These are phyloP conservation scores for Eutolmus rufibarbis DNA, from an alignment of 2,888 invertebrate species.

Conservation along the genomic window DNA sequence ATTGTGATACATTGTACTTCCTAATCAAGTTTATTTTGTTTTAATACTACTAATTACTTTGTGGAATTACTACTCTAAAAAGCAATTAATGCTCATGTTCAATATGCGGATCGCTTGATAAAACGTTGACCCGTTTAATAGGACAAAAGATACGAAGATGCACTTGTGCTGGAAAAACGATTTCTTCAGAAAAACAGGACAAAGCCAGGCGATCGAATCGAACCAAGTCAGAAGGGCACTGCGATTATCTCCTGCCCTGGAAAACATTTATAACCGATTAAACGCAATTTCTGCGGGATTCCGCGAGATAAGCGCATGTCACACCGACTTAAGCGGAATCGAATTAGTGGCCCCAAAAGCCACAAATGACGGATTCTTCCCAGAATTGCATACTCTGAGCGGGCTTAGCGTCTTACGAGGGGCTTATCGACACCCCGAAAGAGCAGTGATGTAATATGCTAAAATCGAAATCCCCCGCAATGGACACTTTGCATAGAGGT, in stretches of 20 bases:
- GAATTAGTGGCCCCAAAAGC: background rate
- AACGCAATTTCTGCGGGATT: background rate
- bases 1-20: no score
- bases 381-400: background rate
- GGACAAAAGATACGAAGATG: background rate
- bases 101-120: background rate
- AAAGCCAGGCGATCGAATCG: background rate
- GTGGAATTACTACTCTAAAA: background rate
- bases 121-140: background rate
- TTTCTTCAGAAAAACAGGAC: background rate
- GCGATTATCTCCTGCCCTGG: background rate
- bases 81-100: background rate
- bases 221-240: background rate
- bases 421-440: background rate
- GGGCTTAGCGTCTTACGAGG: background rate
- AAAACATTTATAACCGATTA: slow-evolving; percentile 17
- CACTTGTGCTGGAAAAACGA: background rate
- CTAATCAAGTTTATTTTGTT: no score
- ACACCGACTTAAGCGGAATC: background rate
- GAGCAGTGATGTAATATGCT: background rate
- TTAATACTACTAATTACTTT: no score
- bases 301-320: background rate
- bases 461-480: background rate
- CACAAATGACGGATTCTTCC: background rate
- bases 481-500: background rate